Conservation (phyloP, 2,113 vertebrate species). For the Pluvialis apricaria region DNA sequence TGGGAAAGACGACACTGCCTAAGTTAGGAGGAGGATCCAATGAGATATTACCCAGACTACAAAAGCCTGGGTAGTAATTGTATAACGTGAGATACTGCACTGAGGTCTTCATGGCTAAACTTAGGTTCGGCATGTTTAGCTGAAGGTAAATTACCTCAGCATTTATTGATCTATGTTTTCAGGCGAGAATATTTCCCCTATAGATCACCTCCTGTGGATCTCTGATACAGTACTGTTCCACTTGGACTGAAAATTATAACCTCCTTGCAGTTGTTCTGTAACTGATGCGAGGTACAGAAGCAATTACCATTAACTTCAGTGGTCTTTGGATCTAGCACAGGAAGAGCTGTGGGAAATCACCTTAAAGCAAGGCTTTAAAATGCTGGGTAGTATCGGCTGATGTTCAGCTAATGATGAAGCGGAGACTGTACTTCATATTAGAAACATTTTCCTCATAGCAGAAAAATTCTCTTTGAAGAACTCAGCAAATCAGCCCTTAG, state of each 20-base stretch:
- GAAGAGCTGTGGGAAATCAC: neutral
- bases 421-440: neutral
- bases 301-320: neutral
- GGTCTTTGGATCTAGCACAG: neutral
- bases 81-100: neutral
- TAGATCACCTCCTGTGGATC: neutral
- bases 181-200: neutral
- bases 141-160: neutral
- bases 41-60: neutral
- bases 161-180: neutral
- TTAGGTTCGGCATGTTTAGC: neutral
- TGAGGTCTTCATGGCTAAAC: neutral
- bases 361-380: neutral
- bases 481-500: neutral
- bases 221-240: neutral
- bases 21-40: neutral
- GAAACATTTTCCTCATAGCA: neutral
- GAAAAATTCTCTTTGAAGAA: neutral
- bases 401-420: neutral
- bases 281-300: neutral
- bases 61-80: neutral
- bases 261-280: neutral
- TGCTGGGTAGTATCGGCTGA: neutral
- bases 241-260: neutral
- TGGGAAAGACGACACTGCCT: neutral